Base-by-base conservation (phyloP, 2,113 vertebrate species). In the Leptodactylus fuscus region DNA sequence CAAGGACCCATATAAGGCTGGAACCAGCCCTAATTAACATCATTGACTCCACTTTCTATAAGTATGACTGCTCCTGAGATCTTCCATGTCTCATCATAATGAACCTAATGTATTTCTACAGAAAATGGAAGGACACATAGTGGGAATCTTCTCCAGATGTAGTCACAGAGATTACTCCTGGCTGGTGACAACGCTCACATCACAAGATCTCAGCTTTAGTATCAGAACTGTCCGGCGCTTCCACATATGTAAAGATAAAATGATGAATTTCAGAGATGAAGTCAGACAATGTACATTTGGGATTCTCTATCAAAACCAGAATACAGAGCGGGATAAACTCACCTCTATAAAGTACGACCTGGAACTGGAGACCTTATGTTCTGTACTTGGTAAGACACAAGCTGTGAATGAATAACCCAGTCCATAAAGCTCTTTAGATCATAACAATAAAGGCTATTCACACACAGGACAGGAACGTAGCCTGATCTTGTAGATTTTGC, bases 81-180 rank as follows among this genome's bases (percentile, higher is more conserved):
- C 41, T 44, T 48, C 5, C 2, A 48, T 48, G 46, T 48, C 11
- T 13, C 7, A 13, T 48, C 7, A 48, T 48, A 48, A 48, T 48
- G 46, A 48, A 12, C 46, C 46, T 48, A 12, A 11, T 13, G 1
- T 48, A 11, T 48, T 44, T 9, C 41, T 44, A 16, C 27, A 8
- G n/a, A 13, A 32, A 13, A 29, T 12, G 3, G 6, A 41, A 41
- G 0, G 2, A 22, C 67, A 70, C 34, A 11, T 0, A 10, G 36
- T 71, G 16, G 67, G 67, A 32, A 71, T 71, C 34, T 71, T 71
- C 67, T 41, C 67, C 34, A 71, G 67, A 71, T 38, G 34, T 13
- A 11, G 1, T 36, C 34, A 71, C 7, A 38, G 67, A 2, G 67
- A 71, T 38, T 71, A 71, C 22, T 41, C 20, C 67, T 71, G 67